Evolutionary conservation across 2,888 invertebrate genomes (phyloP), one percentile per base, ranked within the genome.

Genomic region (Caenorhabditis sp.): DNA sequence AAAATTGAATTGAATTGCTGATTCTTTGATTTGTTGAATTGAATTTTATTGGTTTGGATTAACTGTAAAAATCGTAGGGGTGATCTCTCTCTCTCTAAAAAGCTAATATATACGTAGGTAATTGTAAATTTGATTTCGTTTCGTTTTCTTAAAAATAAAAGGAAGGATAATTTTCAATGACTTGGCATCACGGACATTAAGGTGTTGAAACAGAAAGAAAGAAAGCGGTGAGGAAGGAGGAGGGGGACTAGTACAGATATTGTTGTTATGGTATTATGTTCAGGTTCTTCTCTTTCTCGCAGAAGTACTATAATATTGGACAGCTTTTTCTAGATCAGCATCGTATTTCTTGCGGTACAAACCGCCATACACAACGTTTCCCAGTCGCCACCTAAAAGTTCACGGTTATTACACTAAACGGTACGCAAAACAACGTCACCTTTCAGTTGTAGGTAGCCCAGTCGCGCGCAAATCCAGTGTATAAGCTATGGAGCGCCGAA

Each of bases 401-500:
- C 50, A 32, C 9, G 24, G 24, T 22, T 24, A 20, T 1, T 28
- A 37, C 1, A 22, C 0, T 9, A 15, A 50, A 32, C 22, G 1
- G 1, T 35, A 24, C 24, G 26, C 18, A 1, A 6, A n/a, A n/a
- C n/a, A n/a, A n/a, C n/a, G 15, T 60, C 15, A 87, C 87, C 87
- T 79, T 44, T 87, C 87, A 87, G 85, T 83, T 84, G 78, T 77
- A 81, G 80, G 85, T 53, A 85, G 82, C 78, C 88, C 88, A 87
- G 77, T 83, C 81, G 82, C 82, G 82, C 84, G 86, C 69, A 85
- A 85, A 86, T 80, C 86, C 87, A 86, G 86, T 80, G 86, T 78
- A 84, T 85, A 87, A 70, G 85, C 87, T 85, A 82, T 86, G 84
- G 86, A 88, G 80, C 81, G 88, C 72, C 85, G 86, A 83, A 84